Base-by-base conservation (phyloP, 2,113 vertebrate species). In the Crotalus viridis region DNA sequence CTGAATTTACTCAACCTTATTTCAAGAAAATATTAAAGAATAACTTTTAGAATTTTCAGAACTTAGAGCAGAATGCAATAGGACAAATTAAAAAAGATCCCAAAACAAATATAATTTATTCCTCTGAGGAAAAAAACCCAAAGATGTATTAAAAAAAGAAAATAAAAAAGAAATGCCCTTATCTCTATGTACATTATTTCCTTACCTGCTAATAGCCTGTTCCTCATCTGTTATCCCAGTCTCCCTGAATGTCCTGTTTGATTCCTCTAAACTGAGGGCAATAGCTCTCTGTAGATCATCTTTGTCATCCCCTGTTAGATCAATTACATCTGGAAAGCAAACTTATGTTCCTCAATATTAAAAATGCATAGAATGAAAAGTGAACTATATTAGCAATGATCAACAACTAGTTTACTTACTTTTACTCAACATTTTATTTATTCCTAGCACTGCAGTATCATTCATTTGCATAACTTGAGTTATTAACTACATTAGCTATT, bases 271-370 rank as follows among this genome's bases (percentile, higher is more conserved):
- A 97, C 99, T 99, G 97, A 99, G 98, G 94, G 99, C 99, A 93
- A 99, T 99, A 87, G 99, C 99, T 96, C 99, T 99, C 98, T 99
- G 99, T 96, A 99, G 98, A 98, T 99, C 99, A 98, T 99, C 99
- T 98, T 99, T 99, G 98, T 99, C 99, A 95, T 99, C 99, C 91
- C 99, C 99, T 92, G 99, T 99, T 97, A 99, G 98, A 97, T 99
- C 99, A 94, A 99, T 99, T 95, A 99, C 99, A 97, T 99, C 99
- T 99, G 97, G 97, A 98, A 97, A 95, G 95, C 95, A 97, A 97
- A 98, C 96, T 93, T 96, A 96, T 96, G 95, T 97, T 96, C 96
- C 96, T 98, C 97, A 98, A 97, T 97, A 97, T 97, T 95, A 96
- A 97, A 97, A 95, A 92, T 95, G 95, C 97, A 97, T 97, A 95